Evolutionary conservation across 2,888 invertebrate genomes (phyloP).

Genomic region (Limnephilus lunatus): DNA sequence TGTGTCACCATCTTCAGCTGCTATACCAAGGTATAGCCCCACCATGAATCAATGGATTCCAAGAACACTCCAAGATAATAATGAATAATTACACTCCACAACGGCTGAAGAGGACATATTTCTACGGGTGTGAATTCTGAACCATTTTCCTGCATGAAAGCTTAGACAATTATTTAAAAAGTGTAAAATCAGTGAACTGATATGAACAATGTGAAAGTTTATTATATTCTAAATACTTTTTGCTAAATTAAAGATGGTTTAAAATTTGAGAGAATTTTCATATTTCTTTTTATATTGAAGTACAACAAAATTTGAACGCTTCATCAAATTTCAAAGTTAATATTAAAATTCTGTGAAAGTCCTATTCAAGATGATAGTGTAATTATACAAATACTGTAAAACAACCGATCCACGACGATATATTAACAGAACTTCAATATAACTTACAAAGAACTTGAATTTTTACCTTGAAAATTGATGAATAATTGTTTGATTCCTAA

Average conservation of each 20-base stretch:
- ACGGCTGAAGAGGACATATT: not conserved
- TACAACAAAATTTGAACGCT: too few species aligned
- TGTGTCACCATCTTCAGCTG: constrained; percentile 49
- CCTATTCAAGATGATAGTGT: too few species aligned
- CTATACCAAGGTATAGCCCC: constrained; percentile 46
- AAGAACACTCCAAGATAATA: not conserved
- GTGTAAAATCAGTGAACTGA: not conserved
- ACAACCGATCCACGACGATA: too few species aligned
- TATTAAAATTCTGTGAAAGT: too few species aligned
- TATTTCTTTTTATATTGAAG: not conserved
- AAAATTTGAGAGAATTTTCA: not conserved
- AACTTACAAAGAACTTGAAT: too few species aligned
- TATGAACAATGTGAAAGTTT: not conserved
- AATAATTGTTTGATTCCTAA: too few species aligned
- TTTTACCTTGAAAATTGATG: too few species aligned
- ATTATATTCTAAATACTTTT: not conserved
- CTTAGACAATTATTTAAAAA: not conserved
- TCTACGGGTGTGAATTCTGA: not conserved
- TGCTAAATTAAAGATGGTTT: not conserved
- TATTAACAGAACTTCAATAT: too few species aligned
- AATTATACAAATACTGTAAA: too few species aligned
- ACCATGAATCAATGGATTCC: not conserved
- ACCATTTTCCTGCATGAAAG: too few species aligned
- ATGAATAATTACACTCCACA: not conserved
- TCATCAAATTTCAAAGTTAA: too few species aligned